Evolutionary conservation across 1,140 invertebrate genomes (phyloP).

Genomic region (Ephestia elutella): DNA sequence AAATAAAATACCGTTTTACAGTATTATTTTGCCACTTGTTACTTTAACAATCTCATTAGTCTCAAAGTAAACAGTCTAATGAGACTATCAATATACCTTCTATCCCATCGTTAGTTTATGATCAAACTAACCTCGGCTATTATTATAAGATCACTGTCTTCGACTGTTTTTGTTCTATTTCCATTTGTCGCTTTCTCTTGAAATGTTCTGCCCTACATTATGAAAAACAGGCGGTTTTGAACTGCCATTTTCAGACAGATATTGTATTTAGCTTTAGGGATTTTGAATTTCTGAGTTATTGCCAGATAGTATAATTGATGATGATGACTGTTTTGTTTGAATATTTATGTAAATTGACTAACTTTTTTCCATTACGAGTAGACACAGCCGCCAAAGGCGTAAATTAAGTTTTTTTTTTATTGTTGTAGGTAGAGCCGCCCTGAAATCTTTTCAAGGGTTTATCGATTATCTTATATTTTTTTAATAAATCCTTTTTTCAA

Average conservation of each 20-base stretch:
- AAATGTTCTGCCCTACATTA: constrained; percentile 17
- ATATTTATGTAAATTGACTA: neutral
- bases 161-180: constrained; percentile 33
- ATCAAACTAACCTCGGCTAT: constrained; percentile 38
- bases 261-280: neutral
- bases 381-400: too few species aligned
- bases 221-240: constrained; percentile 9
- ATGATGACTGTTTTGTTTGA: neutral
- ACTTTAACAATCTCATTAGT: too few species aligned
- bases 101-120: constrained; percentile 7
- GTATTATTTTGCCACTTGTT: too few species aligned
- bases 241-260: neutral
- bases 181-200: constrained; percentile 14
- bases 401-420: too few species aligned
- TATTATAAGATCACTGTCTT: constrained; percentile 39
- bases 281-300: neutral
- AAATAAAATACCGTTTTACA: too few species aligned
- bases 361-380: too few species aligned
- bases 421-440: too few species aligned
- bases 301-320: too few species aligned
- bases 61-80: too few species aligned
- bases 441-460: too few species aligned
- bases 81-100: neutral
- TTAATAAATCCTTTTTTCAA: too few species aligned
- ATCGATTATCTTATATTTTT: too few species aligned